phyloP scores from a whole-genome alignment of 2,888 invertebrate species.

The Malthinus seriepunctatus region DNA sequence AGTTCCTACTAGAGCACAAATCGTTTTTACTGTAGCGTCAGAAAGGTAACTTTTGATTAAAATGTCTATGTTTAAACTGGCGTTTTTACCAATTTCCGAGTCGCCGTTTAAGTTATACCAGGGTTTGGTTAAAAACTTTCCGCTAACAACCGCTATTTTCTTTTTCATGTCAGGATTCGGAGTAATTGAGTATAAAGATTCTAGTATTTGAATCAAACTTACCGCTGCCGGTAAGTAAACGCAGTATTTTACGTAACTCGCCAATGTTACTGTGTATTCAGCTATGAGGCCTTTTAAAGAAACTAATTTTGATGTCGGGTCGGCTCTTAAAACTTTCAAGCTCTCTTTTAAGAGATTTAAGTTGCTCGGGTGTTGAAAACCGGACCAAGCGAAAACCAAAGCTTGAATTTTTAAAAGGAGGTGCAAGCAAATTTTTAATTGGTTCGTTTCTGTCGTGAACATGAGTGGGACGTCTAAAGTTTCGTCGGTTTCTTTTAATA shows the following conservation, averaged over 20 bases:
- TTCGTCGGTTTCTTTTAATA: conserved; percentile 59
- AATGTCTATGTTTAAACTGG: conserved; percentile 57
- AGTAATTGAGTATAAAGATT: conserved; percentile 56
- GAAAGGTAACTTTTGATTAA: conserved; percentile 67
- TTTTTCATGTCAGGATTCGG: conserved; percentile 53
- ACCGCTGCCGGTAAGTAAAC: conserved; percentile 61
- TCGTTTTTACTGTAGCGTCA: conserved; percentile 61
- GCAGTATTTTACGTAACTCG: conserved; percentile 58
- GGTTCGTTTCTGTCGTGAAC: conserved; percentile 57
- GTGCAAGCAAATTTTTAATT: conserved; percentile 55
- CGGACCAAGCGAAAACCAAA: conserved; percentile 59
- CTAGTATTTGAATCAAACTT: conserved; percentile 59
- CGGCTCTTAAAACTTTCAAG: conserved; percentile 54
- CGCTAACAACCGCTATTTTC: conserved; percentile 57
- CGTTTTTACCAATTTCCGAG: conserved; percentile 64
- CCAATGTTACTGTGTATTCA: conserved; percentile 53
- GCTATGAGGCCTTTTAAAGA: conserved; percentile 48
- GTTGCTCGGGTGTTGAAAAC: conserved; percentile 50
- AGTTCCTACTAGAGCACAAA: conserved; percentile 61
- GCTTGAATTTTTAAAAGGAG: conserved; percentile 52
- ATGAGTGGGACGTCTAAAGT: conserved; percentile 61
- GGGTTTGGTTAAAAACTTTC: conserved; percentile 63
- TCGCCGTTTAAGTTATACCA: conserved; percentile 71
- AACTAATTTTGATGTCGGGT: conserved; percentile 40
- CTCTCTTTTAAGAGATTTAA: conserved; percentile 57